These are phyloP conservation scores for Drosophila sordidula DNA, from an alignment of 2,888 invertebrate species.

Conservation along the genomic window DNA sequence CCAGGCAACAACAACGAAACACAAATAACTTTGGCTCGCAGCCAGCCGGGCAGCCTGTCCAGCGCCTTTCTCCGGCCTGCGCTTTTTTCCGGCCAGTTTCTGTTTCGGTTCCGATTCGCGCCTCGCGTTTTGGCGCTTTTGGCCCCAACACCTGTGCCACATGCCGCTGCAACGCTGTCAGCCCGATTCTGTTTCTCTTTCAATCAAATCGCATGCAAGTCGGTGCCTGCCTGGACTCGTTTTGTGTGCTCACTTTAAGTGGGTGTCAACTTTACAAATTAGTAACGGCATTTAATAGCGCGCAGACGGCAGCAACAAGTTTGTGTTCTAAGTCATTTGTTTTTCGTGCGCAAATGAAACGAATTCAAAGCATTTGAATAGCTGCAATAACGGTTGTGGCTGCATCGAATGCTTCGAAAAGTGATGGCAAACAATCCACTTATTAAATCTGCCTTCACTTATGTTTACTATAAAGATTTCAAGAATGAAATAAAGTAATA, in stretches of 20 bases:
- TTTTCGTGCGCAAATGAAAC: constrained; percentile 11
- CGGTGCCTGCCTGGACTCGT: constrained; percentile 33
- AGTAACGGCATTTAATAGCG: constrained; percentile 68
- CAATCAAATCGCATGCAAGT: constrained; percentile 50
- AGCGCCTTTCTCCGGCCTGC: constrained; percentile 12
- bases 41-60: constrained; percentile 18
- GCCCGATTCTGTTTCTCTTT: constrained; percentile 43
- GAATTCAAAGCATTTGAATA: background rate
- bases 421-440: no score
- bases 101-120: constrained; percentile 26
- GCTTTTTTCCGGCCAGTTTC: constrained; percentile 12
- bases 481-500: no score
- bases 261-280: constrained; percentile 72
- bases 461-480: no score
- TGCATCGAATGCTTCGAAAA: no score
- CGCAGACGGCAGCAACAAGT: constrained; percentile 32
- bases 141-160: constrained; percentile 48
- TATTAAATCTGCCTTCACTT: background rate
- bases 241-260: constrained; percentile 52
- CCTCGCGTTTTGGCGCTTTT: background rate
- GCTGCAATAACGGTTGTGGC: background rate
- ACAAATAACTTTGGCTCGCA: constrained; percentile 46
- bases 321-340: constrained; percentile 64
- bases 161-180: constrained; percentile 12
- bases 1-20: constrained; percentile 48